phyloP scores from a whole-genome alignment of 1,140 invertebrate genomes.

The Ericerus pela region DNA sequence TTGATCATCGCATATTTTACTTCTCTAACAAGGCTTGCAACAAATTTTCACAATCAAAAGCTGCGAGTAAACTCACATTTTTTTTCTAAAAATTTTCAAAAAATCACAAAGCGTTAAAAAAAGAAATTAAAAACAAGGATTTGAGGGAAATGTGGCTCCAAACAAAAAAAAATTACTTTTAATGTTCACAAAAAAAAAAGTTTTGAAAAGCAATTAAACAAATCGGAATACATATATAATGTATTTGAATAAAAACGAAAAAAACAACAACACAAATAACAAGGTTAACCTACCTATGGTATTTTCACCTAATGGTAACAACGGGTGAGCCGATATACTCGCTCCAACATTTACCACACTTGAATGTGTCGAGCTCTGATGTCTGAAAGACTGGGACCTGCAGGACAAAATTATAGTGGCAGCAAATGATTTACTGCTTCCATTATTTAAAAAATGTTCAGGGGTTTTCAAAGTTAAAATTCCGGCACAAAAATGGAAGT shows the following conservation, averaged over 20 bases:
- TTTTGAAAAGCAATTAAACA: neutral
- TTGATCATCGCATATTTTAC: too few species aligned
- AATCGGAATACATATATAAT: neutral
- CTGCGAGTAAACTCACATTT: too few species aligned
- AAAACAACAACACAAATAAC: slow-evolving; percentile 4
- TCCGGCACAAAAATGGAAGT: too few species aligned
- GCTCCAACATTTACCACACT: slow-evolving; percentile 48
- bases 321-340: slow-evolving; percentile 66
- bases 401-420: slow-evolving; percentile 22
- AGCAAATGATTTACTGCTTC: slow-evolving; percentile 3
- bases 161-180: neutral
- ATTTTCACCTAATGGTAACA: slow-evolving; percentile 57
- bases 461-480: too few species aligned
- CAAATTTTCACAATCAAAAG: too few species aligned
- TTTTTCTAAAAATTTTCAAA: too few species aligned
- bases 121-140: neutral
- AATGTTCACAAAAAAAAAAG: neutral
- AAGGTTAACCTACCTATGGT: slow-evolving; percentile 28
- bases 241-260: too few species aligned
- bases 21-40: too few species aligned
- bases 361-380: slow-evolving; percentile 40
- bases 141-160: neutral
- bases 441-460: too few species aligned
- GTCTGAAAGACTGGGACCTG: slow-evolving; percentile 71
- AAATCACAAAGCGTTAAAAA: too few species aligned